Evolutionary conservation across 2,888 invertebrate genomes (phyloP), one percentile per base, ranked within the genome.

Genomic region (Drosophila melanosoma): DNA sequence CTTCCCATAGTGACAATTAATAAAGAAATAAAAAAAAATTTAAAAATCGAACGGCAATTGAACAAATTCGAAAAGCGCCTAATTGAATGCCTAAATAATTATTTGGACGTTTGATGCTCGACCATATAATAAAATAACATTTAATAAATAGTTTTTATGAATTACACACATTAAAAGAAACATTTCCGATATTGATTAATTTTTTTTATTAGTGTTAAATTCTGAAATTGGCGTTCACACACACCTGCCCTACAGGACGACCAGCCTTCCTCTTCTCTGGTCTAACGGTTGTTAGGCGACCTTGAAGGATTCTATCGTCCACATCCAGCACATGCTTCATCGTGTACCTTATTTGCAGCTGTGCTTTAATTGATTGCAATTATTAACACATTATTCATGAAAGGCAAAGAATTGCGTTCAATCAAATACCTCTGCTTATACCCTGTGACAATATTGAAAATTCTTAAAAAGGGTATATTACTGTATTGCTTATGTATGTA

Each of bases 21-120:
- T 75, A 53, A 59, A 35, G 40, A 20, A n/a, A 45, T 52, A 40
- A 20, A 35, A 35, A 35, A 54, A 48, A 7, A 35, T 36, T 45
- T 49, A 51, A 60, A 35, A 23, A n/a, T 65, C 11, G 33, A 56
- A 35, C 38, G 29, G 36, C 48, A 67, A 57, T 48, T 57, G 35
- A 56, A 53, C 29, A 26, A 35, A 40, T 20, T 40, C 40, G 53
- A 54, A 36, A 33, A 38, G 49, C 42, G 57, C 23, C 59, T 76
- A 68, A 76, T 74, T 79, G 75, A 76, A 74, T 74, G 74, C 40
- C 53, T 42, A n/a, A 42, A 42, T 29, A 52, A 35, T 57, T 61
- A 48, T 67, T 74, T 57, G 38, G 26, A 23, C 38, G 75, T 38
- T 67, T 52, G 38, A 54, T 26, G 49, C 36, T 36, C 15, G 36